These are phyloP conservation scores for Tetropium fuscum DNA, from an alignment of 2,888 invertebrate species.

Conservation along the genomic window DNA sequence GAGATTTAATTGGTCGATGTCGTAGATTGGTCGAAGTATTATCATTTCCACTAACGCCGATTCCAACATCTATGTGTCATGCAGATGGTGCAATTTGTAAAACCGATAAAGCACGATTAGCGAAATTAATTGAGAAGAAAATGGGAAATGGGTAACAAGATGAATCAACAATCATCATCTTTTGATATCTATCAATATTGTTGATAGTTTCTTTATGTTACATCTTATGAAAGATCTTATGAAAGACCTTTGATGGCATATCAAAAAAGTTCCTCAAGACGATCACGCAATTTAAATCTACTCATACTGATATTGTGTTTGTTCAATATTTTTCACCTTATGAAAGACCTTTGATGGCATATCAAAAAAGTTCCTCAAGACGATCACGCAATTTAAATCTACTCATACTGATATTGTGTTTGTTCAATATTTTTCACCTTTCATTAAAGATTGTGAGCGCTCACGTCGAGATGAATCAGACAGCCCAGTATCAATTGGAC, in stretches of 20 bases:
- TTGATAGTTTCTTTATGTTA: background rate
- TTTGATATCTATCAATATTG: too few species aligned
- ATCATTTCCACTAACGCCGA: constrained; percentile 39
- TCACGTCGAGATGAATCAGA: background rate
- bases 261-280: background rate
- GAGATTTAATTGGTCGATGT: constrained; percentile 44
- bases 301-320: background rate
- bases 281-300: background rate
- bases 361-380: background rate
- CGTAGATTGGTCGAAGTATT: constrained; percentile 41
- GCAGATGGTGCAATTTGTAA: constrained; percentile 27
- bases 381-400: background rate
- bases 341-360: background rate
- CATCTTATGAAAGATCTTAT: background rate
- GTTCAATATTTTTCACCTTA: background rate
- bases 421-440: background rate
- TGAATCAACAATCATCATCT: background rate
- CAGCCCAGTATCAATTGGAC: background rate
- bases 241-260: background rate
- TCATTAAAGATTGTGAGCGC: background rate
- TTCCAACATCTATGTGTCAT: constrained; percentile 38
- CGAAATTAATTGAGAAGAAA: constrained; percentile 4
- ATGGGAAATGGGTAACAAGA: constrained; percentile 2
- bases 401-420: background rate
- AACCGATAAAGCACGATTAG: constrained; percentile 27